These are phyloP conservation scores for Cuniculus paca DNA, from an alignment of 2,797 vertebrate genomes.

Conservation along the genomic window DNA sequence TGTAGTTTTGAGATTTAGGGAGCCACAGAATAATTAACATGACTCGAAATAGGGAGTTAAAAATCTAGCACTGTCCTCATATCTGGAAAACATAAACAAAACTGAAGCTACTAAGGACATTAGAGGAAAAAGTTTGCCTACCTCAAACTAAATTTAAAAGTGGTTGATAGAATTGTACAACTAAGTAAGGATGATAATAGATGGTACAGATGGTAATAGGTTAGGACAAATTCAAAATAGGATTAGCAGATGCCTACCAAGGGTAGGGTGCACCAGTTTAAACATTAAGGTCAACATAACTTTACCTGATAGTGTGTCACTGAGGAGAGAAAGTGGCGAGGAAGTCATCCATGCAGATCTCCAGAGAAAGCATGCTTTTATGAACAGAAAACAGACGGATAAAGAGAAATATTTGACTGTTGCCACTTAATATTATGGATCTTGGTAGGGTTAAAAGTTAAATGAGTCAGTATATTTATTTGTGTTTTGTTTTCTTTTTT, in stretches of 20 bases:
- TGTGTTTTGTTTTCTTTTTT: slow-evolving; percentile 1
- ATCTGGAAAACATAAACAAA: not conserved
- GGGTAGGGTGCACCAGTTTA: not conserved
- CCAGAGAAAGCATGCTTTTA: not conserved
- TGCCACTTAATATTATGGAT: not conserved
- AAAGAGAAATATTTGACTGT: slow-evolving; percentile 3
- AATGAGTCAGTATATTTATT: not conserved
- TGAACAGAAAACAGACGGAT: not conserved
- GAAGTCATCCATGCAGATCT: not conserved
- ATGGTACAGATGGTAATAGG: not conserved
- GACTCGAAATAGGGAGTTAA: not conserved
- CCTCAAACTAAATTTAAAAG: not conserved
- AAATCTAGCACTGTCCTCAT: not conserved
- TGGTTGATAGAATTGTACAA: not conserved
- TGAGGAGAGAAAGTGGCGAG: not conserved
- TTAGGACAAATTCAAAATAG: not conserved
- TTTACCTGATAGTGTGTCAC: not conserved
- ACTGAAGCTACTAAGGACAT: not conserved
- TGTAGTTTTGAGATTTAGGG: not conserved
- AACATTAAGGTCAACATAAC: not conserved
- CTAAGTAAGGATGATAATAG: not conserved
- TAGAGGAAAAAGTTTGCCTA: not conserved
- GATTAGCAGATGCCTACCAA: not conserved
- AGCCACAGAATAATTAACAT: not conserved
- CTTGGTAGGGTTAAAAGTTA: not conserved